Evolutionary conservation across 1,140 invertebrate genomes (phyloP).

Genomic region (silkworm (Bombyx mori)): ASM3026992v2 NC_085110.1:1748001-1748500

Average conservation of each 20-base stretch:
- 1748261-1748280: constrained; percentile 75
- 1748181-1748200: constrained; percentile 49
- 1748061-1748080: constrained; percentile 79
- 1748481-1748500: constrained; percentile 28
- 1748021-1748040: constrained; percentile 19
- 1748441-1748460: constrained; percentile 50
- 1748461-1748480: constrained; percentile 39
- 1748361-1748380: constrained; percentile 26
- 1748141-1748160: constrained; percentile 69
- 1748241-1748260: constrained; percentile 61
- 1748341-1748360: constrained; percentile 57
- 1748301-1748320: constrained; percentile 61
- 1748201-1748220: constrained; percentile 48
- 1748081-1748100: constrained; percentile 73
- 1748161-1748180: constrained; percentile 57
- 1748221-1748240: constrained; percentile 41
- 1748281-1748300: constrained; percentile 74
- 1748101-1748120: constrained; percentile 34
- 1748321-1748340: constrained; percentile 63
- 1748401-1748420: constrained; percentile 58
- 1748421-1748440: constrained; percentile 59
- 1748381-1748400: constrained; percentile 55
- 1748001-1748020: constrained; percentile 58
- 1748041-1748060: constrained; percentile 36
- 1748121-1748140: constrained; percentile 59